These are phyloP conservation scores for Nomada flava DNA, from an alignment of 2,888 invertebrate species.

Conservation along the genomic window DNA sequence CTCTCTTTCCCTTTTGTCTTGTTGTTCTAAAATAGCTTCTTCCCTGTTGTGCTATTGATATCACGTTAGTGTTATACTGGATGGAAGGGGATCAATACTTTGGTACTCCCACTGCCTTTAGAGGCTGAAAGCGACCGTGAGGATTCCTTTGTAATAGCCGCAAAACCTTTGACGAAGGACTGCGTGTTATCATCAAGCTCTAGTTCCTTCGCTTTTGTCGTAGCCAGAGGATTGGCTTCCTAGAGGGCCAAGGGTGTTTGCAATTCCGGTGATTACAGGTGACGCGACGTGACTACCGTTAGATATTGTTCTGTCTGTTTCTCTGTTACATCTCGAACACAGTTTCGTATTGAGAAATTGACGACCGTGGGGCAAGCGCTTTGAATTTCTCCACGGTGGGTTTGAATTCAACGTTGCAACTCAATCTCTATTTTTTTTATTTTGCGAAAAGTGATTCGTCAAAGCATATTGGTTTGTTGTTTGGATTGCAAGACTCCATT, in stretches of 20 bases:
- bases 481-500: too few species aligned
- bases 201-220: constrained; percentile 51
- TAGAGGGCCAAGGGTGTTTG: constrained; percentile 40
- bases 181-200: constrained; percentile 66
- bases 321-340: background rate
- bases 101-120: constrained; percentile 60
- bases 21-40: constrained; percentile 64
- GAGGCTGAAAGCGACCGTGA: constrained; percentile 64
- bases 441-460: too few species aligned
- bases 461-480: too few species aligned
- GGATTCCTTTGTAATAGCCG: constrained; percentile 69
- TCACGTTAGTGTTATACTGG: constrained; percentile 60
- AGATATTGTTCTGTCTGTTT: constrained; percentile 6
- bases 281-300: constrained; percentile 10
- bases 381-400: too few species aligned
- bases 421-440: too few species aligned
- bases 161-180: constrained; percentile 59
- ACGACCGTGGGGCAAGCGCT: background rate
- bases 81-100: constrained; percentile 67
- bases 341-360: background rate
- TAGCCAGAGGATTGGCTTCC: constrained; percentile 53
- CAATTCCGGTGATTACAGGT: constrained; percentile 53
- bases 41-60: constrained; percentile 66
- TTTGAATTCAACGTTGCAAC: too few species aligned
- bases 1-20: constrained; percentile 22